Evolutionary conservation across 2,888 invertebrate species (phyloP).

Genomic region (Spicauda simplicius): DNA sequence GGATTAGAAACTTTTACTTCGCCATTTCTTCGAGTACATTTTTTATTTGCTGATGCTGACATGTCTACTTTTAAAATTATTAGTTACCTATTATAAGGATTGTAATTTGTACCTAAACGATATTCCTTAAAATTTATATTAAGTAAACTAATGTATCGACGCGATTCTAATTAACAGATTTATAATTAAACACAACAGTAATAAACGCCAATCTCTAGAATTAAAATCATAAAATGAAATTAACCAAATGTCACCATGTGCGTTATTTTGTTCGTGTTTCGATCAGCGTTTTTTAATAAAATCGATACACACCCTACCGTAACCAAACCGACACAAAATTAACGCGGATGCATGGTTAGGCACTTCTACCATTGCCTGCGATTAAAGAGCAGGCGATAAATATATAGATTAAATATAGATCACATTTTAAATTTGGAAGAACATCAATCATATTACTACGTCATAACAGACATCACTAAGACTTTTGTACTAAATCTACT

Average conservation of each 20-base stretch:
- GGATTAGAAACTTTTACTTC: conserved; percentile 7
- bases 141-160: too few relatives aligned
- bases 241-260: conserved; percentile 29
- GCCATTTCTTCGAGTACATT: neutral
- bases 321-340: conserved; percentile 66
- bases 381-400: neutral
- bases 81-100: too few relatives aligned
- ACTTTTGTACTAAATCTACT: too few relatives aligned
- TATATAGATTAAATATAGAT: neutral
- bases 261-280: conserved; percentile 29
- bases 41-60: too few relatives aligned
- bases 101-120: too few relatives aligned
- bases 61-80: too few relatives aligned
- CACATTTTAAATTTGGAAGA: too few relatives aligned
- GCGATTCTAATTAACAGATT: neutral
- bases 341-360: conserved; percentile 60
- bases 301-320: conserved; percentile 56
- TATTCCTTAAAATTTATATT: too few relatives aligned
- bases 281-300: conserved; percentile 35
- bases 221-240: conserved; percentile 21
- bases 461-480: too few relatives aligned
- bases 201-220: conserved; percentile 1
- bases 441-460: too few relatives aligned
- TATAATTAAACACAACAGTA: neutral
- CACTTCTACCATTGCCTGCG: conserved; percentile 35